These are phyloP conservation scores for Petrolisthes manimaculis DNA, from an alignment of 2,888 invertebrate species.

Conservation along the genomic window DNA sequence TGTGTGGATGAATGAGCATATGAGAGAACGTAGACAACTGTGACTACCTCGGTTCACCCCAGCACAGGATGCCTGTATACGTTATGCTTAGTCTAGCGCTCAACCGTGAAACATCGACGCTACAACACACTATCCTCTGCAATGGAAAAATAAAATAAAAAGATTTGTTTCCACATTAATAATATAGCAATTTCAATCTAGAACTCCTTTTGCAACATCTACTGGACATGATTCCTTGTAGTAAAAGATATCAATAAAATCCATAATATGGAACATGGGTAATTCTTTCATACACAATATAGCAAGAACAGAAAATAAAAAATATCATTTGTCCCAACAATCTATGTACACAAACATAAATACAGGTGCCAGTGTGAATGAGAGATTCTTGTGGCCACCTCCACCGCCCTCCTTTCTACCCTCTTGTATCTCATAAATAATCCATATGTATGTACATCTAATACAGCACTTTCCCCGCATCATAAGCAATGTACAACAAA, in stretches of 20 bases:
- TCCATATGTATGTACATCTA: constrained; percentile 13
- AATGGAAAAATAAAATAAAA: constrained; percentile 62
- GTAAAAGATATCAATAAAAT: constrained; percentile 56
- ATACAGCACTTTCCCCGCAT: constrained; percentile 24
- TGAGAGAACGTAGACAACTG: neutral
- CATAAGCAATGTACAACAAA: constrained; percentile 39
- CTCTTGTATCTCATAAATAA: constrained; percentile 33
- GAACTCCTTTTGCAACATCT: constrained; percentile 50
- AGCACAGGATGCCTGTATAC: constrained; percentile 55
- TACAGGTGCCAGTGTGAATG: constrained; percentile 56
- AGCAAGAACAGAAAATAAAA: constrained; percentile 58
- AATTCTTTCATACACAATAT: constrained; percentile 51
- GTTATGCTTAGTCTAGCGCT: constrained; percentile 58
- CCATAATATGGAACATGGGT: constrained; percentile 32
- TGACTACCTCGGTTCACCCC: constrained; percentile 45
- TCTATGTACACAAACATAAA: constrained; percentile 58
- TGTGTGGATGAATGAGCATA: constrained; percentile 4
- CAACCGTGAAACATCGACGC: constrained; percentile 53
- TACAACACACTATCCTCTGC: constrained; percentile 57
- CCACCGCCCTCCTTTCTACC: constrained; percentile 10
- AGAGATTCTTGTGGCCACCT: constrained; percentile 32
- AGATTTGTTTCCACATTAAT: constrained; percentile 48
- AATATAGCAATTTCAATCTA: constrained; percentile 51
- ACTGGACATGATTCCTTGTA: constrained; percentile 51
- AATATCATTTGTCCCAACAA: constrained; percentile 56